phyloP scores from a whole-genome alignment of 2,113 vertebrate genomes.

The Heteronetta atricapilla region DNA sequence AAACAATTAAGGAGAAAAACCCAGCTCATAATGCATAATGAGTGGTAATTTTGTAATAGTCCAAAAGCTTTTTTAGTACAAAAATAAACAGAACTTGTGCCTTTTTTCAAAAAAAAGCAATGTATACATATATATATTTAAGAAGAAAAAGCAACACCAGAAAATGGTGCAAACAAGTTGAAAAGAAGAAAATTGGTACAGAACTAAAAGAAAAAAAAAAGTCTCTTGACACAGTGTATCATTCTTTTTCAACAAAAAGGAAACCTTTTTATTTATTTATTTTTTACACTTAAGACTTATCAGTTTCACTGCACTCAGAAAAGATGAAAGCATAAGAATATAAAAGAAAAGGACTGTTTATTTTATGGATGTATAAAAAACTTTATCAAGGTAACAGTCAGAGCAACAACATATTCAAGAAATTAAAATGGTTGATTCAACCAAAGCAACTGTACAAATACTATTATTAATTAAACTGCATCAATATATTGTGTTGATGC shows the following conservation, averaged over 20 bases:
- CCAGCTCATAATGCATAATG: background rate
- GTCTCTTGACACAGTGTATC: background rate
- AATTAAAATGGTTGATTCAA: too few species aligned
- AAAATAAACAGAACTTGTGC: background rate
- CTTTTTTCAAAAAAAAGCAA: background rate
- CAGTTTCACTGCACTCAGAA: background rate
- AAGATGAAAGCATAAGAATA: background rate
- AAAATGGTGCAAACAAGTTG: background rate
- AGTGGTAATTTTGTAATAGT: background rate
- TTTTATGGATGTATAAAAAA: background rate
- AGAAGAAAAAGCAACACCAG: background rate
- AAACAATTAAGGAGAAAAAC: background rate
- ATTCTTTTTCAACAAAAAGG: background rate
- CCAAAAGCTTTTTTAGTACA: background rate
- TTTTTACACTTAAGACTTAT: background rate
- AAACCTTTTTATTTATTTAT: background rate
- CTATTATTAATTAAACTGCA: too few species aligned
- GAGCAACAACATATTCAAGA: too few species aligned
- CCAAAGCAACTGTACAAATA: too few species aligned
- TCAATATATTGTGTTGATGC: too few species aligned
- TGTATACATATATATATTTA: background rate
- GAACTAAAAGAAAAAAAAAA: background rate
- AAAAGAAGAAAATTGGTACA: background rate
- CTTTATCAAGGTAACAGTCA: background rate
- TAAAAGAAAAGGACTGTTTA: background rate